Conservation (phyloP, 2,113 vertebrate genomes). For the Electrona antarctica region DNA sequence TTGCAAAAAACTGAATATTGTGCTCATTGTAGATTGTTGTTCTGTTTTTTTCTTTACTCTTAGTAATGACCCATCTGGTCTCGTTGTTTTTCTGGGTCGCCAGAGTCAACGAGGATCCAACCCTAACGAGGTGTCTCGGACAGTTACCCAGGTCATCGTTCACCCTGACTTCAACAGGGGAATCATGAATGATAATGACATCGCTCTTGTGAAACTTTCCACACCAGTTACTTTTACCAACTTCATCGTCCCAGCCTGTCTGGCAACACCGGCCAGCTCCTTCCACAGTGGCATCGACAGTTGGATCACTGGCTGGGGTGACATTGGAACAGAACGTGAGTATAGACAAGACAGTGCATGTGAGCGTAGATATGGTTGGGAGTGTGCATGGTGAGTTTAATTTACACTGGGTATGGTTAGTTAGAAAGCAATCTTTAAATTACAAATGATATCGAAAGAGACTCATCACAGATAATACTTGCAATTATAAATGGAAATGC, state of each 20-base stretch:
- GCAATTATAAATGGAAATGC: too few relatives aligned
- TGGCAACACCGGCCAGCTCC: conserved; percentile 70
- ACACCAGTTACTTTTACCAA: conserved; percentile 57
- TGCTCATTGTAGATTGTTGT: background rate
- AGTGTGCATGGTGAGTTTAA: too few relatives aligned
- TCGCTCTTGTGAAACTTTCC: conserved; percentile 73
- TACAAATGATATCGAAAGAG: too few relatives aligned
- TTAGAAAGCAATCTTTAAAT: too few relatives aligned
- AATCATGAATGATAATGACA: conserved; percentile 67
- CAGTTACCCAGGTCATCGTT: conserved; percentile 30
- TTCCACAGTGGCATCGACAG: conserved; percentile 64
- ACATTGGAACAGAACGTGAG: conserved; percentile 67
- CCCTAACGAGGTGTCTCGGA: conserved; percentile 7
- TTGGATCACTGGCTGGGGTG: conserved; percentile 87
- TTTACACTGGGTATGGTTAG: too few relatives aligned
- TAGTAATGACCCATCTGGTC: accelerated
- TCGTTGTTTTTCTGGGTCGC: conserved; percentile 40
- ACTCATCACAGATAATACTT: too few relatives aligned
- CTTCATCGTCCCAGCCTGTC: conserved; percentile 77
- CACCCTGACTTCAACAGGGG: conserved; percentile 51
- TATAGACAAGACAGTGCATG: background rate
- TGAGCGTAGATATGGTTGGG: too few relatives aligned
- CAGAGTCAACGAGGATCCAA: conserved; percentile 18
- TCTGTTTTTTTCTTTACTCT: background rate
- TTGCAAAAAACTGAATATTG: background rate